These are phyloP conservation scores for Trichosurus vulpecula DNA, from an alignment of 2,797 vertebrate species.

Conservation along the genomic window DNA sequence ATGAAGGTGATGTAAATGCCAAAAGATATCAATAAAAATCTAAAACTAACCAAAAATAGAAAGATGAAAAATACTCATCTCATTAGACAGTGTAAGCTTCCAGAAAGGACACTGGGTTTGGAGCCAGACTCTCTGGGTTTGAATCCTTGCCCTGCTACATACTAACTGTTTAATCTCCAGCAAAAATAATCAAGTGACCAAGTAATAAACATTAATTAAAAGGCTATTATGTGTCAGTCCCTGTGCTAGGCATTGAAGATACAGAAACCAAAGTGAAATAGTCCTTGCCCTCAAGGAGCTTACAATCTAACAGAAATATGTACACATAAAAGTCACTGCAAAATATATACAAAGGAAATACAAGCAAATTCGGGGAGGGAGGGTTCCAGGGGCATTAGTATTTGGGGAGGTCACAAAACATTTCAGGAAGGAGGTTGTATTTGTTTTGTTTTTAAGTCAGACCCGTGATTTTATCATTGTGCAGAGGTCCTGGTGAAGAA, in stretches of 20 bases:
- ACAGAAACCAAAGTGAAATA: background rate
- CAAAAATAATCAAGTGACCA: background rate
- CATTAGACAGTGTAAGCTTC: background rate
- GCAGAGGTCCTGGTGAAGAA: background rate
- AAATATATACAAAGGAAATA: background rate
- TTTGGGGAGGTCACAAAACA: background rate
- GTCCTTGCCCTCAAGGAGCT: background rate
- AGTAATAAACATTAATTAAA: background rate
- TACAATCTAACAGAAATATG: background rate
- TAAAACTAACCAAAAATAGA: background rate
- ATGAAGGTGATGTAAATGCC: background rate
- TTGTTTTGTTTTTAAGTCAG: background rate
- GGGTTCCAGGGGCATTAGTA: background rate
- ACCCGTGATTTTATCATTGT: background rate
- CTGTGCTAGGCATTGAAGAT: background rate
- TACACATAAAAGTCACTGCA: background rate
- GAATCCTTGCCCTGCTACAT: background rate
- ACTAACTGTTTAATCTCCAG: background rate
- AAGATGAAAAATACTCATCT: background rate
- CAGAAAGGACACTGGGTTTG: background rate
- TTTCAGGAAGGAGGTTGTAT: background rate
- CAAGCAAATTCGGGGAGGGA: background rate
- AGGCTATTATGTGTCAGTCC: background rate
- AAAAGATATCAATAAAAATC: background rate
- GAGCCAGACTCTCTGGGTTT: background rate